phyloP scores from a whole-genome alignment of 1,140 invertebrate genomes.

The Belonocnema kinseyi region DNA sequence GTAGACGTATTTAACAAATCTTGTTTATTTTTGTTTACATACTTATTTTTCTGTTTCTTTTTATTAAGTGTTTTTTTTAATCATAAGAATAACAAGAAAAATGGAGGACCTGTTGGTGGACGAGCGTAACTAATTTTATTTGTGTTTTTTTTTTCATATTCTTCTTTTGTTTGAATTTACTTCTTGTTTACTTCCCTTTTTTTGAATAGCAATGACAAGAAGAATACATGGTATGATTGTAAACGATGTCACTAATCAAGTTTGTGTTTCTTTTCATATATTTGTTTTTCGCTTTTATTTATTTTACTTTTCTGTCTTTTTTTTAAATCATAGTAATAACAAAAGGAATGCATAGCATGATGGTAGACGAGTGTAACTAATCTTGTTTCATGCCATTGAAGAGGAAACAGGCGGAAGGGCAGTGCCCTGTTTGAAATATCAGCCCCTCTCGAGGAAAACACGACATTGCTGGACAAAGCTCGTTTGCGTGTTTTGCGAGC shows the following conservation, averaged over 20 bases:
- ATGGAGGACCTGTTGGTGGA: no score
- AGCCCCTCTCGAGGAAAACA: slow-evolving; percentile 34
- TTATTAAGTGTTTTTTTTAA: no score
- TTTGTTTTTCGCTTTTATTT: no score
- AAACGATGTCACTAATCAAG: slow-evolving; percentile 19
- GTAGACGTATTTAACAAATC: slow-evolving; percentile 8
- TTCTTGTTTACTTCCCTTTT: no score
- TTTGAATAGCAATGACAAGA: background rate
- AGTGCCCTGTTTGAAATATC: slow-evolving; percentile 40
- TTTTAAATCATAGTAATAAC: background rate
- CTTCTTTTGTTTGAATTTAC: background rate
- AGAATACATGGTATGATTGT: background rate
- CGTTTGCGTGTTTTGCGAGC: slow-evolving; percentile 49
- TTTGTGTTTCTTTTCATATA: no score
- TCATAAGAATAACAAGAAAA: no score
- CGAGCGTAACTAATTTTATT: no score
- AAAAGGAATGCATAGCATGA: background rate
- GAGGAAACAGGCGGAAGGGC: slow-evolving; percentile 46
- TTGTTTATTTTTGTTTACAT: background rate
- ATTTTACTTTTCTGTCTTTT: no score
- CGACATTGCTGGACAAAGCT: slow-evolving; percentile 42
- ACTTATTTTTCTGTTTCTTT: no score
- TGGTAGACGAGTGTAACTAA: slow-evolving; percentile 19
- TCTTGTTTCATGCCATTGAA: slow-evolving; percentile 36
- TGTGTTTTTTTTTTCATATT: no score